Percentiles rank a stretch among this genome's conserved stretches.
Conservation (phyloP, 1,140 invertebrate genomes). For the Phocides pigmalion region DNA sequence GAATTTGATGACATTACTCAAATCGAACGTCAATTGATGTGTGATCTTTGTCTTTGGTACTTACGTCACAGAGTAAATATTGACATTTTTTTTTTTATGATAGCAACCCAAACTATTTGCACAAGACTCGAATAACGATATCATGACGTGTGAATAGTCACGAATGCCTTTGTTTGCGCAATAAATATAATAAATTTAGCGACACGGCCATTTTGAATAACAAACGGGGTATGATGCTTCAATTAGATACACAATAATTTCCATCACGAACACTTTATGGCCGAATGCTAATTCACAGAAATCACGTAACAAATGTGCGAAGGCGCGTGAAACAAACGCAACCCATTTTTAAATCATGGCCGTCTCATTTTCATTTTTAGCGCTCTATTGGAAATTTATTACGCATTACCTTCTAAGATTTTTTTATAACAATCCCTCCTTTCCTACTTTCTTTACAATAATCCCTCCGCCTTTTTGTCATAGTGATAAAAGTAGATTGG, state of each 20-base stretch:
- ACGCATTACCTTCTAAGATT: too few relatives aligned
- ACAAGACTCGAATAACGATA: not conserved
- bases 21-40: too few relatives aligned
- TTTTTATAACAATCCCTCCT: too few relatives aligned
- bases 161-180: conserved; percentile 24
- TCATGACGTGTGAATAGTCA: conserved; percentile 23
- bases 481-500: too few relatives aligned
- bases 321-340: conserved; percentile 31
- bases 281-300: conserved; percentile 58
- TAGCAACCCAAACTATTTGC: too few relatives aligned
- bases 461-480: too few relatives aligned
- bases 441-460: too few relatives aligned
- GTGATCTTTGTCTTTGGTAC: too few relatives aligned
- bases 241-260: conserved; percentile 71
- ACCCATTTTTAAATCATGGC: conserved; percentile 14
- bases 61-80: too few relatives aligned
- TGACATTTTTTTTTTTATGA: too few relatives aligned
- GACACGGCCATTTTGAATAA: conserved; percentile 28
- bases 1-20: too few relatives aligned
- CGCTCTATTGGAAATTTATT: conserved; percentile 8
- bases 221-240: conserved; percentile 61
- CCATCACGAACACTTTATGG: conserved; percentile 63
- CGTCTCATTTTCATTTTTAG: conserved; percentile 12
- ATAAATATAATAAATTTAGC: conserved; percentile 29
- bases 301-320: conserved; percentile 62